Base-by-base conservation (phyloP, 2,797 vertebrate species). In the Spheniscus humboldti region DNA sequence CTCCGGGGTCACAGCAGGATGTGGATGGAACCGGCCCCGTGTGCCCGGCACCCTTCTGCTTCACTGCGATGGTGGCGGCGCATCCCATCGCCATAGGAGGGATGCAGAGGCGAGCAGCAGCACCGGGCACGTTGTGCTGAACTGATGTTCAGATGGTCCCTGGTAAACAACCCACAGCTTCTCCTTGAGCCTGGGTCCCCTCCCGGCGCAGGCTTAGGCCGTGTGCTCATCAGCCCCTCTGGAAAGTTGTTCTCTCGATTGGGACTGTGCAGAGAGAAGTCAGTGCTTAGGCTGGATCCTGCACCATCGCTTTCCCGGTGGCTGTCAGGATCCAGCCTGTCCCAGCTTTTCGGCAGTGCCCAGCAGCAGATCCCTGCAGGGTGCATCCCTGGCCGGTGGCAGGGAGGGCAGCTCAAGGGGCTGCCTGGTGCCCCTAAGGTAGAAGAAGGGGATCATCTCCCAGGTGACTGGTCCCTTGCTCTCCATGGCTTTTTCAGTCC, bases 161-260 rank as follows among this genome's bases (percentile, higher is more conserved):
- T 52, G 53, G 23, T 77, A 55, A 60, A 31, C 22, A 75, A 4
- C 30, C 31, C 35, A 18, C 37, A 73, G 69, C 45, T 86, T 35
- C 79, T 95, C 13, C 56, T 41, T 62, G 59, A 59, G 41, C 77
- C 19, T 69, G 33, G 19, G n/a, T 87, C 48, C n/a, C 59, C 45
- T 62, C 23, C 50, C 9, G 11, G 35, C 0, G 5, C 55, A 19
- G 37, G 16, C 23, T 48, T 7, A 4, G 59, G 30, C 33, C 31
- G 17, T 0, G 0, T 15, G 22, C 39, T 64, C 11, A 6, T 24
- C 9, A 4, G 9, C 24, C 24, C 10, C 16, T 47, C 31, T 35
- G 71, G 24, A 27, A 47, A 53, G 52, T 7, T 78, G 16, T 35
- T 41, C 19, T 69, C 23, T 64, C 0, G 0, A 6, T 0, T 47